Conservation (phyloP, 2,113 vertebrate genomes). For the Cathartes aura region DNA sequence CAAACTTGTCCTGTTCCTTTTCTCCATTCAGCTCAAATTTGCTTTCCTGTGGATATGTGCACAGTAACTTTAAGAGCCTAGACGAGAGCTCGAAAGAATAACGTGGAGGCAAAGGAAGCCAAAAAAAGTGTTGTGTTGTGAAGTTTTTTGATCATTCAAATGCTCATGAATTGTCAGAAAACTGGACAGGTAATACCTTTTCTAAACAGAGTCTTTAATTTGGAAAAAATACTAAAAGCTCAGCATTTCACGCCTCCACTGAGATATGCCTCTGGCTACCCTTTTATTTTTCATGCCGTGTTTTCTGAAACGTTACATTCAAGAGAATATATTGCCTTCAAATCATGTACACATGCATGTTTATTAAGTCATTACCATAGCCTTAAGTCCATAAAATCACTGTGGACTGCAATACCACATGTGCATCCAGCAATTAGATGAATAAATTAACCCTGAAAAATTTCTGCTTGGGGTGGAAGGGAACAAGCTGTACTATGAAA, state of each 20-base stretch:
- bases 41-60: background rate
- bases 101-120: background rate
- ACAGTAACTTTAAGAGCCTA: background rate
- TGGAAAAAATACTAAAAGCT: constrained; percentile 56
- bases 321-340: constrained; percentile 59
- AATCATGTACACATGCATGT: constrained; percentile 65
- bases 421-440: constrained; percentile 67
- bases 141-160: background rate
- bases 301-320: constrained; percentile 59
- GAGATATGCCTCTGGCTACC: constrained; percentile 49
- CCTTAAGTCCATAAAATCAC: constrained; percentile 65
- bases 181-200: constrained; percentile 47
- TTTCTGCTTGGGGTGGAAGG: constrained; percentile 42
- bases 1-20: background rate
- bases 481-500: constrained; percentile 48
- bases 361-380: constrained; percentile 71
- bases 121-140: background rate
- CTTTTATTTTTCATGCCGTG: constrained; percentile 56
- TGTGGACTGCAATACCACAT: constrained; percentile 54
- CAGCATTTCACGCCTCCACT: constrained; percentile 48
- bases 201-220: constrained; percentile 55
- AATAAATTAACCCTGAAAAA: constrained; percentile 73
- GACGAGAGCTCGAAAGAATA: background rate
- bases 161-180: constrained; percentile 13
- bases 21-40: background rate